These are phyloP conservation scores for Drosophila yakuba DNA, from an alignment of 1,140 invertebrate genomes.

Conservation along the genomic window DNA sequence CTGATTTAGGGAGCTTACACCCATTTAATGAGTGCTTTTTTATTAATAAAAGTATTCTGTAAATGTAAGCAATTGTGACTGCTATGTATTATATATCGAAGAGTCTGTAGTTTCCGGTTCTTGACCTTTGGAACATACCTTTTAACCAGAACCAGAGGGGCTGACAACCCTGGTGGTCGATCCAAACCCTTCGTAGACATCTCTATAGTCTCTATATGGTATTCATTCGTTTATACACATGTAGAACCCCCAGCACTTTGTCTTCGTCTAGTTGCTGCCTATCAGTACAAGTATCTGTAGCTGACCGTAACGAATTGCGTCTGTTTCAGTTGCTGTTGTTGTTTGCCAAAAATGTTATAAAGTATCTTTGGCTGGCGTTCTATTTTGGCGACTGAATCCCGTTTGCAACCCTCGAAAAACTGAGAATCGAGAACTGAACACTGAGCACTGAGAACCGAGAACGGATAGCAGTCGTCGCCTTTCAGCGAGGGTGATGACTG, in stretches of 20 bases:
- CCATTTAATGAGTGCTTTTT: neutral
- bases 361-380: conserved; percentile 47
- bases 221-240: neutral
- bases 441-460: neutral
- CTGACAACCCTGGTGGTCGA: conserved; percentile 3
- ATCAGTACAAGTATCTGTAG: conserved; percentile 55
- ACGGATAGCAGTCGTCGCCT: conserved; percentile 29
- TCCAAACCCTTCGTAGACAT: conserved; percentile 29
- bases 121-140: conserved; percentile 1
- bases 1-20: neutral
- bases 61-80: neutral
- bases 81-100: too few relatives aligned
- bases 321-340: conserved; percentile 59
- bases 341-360: conserved; percentile 55
- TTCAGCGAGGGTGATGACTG: conserved; percentile 78
- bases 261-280: conserved; percentile 30
- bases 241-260: conserved; percentile 1
- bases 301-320: conserved; percentile 79
- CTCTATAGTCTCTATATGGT: conserved; percentile 1
- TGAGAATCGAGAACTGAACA: neutral
- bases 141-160: too few relatives aligned
- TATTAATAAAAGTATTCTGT: neutral
- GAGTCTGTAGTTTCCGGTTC: neutral
- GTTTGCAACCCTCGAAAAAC: conserved; percentile 70
- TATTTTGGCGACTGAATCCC: conserved; percentile 36